Conservation (phyloP, 2,797 vertebrate species). For the Oryzias sinensis region DNA sequence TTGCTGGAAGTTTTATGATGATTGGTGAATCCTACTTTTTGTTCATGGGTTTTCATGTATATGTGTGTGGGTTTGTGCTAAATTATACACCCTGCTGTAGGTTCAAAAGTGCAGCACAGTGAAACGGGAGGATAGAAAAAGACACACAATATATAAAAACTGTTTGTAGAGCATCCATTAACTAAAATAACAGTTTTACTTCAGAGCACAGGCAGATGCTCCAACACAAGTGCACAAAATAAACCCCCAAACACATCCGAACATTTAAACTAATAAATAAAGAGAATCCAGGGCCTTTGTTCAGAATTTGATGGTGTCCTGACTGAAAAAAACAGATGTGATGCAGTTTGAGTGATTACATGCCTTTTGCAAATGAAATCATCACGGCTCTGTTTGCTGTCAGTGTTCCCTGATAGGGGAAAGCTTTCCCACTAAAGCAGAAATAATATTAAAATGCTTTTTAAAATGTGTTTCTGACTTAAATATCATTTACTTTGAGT, state of each 20-base stretch:
- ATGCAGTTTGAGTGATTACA: constrained; percentile 25
- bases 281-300: constrained; percentile 3
- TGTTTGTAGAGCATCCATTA: background rate
- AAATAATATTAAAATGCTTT: constrained; percentile 5
- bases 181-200: background rate
- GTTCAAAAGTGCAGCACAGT: background rate
- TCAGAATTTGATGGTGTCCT: constrained; percentile 10
- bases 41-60: background rate
- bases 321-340: constrained; percentile 23
- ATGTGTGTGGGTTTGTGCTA: background rate
- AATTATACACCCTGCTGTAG: background rate
- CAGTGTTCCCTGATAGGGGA: constrained; percentile 10
- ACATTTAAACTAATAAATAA: constrained; percentile 8
- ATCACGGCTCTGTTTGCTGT: constrained; percentile 14
- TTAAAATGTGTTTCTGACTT: constrained; percentile 10
- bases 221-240: background rate
- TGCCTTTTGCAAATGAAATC: constrained; percentile 32
- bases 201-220: background rate
- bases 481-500: background rate
- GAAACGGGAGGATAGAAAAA: background rate
- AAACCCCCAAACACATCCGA: background rate
- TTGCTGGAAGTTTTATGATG: constrained; percentile 22
- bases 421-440: constrained; percentile 12
- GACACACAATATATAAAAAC: background rate
- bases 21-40: constrained; percentile 21